Evolutionary conservation across 2,113 vertebrate genomes (phyloP).

Genomic region (Formicarius rufipectus): DNA sequence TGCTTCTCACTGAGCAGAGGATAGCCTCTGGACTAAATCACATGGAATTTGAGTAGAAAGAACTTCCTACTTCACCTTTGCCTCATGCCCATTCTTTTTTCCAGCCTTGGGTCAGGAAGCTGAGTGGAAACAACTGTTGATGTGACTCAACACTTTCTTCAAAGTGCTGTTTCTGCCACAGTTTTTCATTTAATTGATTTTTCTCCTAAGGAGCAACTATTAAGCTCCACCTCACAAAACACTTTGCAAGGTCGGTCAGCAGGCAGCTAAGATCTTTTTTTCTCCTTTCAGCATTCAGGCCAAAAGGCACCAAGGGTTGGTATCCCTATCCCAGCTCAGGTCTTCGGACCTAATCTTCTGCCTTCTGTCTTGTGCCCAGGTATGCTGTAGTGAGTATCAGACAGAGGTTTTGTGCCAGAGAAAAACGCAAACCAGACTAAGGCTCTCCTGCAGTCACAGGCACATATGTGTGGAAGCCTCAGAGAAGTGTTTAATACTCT

Average conservation of each 20-base stretch:
- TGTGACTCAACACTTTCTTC: neutral
- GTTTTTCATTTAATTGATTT: neutral
- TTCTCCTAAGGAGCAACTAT: neutral
- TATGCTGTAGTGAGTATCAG: neutral
- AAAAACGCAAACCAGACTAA: neutral
- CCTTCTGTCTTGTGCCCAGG: neutral
- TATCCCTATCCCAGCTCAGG: neutral
- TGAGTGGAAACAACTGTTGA: neutral
- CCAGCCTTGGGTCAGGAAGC: neutral
- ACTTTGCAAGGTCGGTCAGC: neutral
- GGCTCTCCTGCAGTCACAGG: neutral
- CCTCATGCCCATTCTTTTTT: neutral
- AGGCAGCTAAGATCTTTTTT: neutral
- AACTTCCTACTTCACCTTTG: neutral
- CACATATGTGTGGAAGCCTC: neutral
- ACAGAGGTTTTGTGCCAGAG: neutral
- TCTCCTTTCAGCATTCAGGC: neutral
- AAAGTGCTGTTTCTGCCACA: neutral
- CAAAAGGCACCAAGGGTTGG: neutral
- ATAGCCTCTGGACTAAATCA: neutral
- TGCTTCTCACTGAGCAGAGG: rapidly evolving
- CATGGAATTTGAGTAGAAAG: neutral
- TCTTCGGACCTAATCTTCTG: neutral
- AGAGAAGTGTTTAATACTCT: neutral
- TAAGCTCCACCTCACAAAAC: neutral